Conservation (phyloP, 2,888 invertebrate species). For the Lottia scabra region DNA sequence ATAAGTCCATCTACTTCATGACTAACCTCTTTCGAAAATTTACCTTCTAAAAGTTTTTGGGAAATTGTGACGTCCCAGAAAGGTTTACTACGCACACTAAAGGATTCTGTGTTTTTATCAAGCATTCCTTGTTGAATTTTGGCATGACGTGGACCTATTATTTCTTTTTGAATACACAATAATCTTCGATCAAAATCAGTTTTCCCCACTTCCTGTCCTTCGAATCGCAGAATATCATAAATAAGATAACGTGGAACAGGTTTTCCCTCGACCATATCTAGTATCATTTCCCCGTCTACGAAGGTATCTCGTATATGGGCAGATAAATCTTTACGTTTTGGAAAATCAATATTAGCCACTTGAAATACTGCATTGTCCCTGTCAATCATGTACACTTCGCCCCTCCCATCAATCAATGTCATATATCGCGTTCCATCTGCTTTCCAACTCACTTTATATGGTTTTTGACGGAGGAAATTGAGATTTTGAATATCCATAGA, state of each 20-base stretch:
- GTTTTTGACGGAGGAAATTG: constrained; percentile 79
- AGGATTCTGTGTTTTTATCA: constrained; percentile 84
- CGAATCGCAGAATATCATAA: constrained; percentile 91
- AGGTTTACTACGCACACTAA: constrained; percentile 89
- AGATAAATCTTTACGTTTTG: constrained; percentile 79
- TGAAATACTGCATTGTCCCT: constrained; percentile 91
- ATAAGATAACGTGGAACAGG: constrained; percentile 88
- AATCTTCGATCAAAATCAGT: constrained; percentile 83
- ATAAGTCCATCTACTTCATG: constrained; percentile 99
- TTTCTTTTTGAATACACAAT: constrained; percentile 77
- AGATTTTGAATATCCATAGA: constrained; percentile 93
- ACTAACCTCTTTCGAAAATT: constrained; percentile 84
- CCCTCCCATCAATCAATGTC: constrained; percentile 91
- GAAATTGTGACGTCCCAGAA: constrained; percentile 84
- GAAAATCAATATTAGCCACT: constrained; percentile 84
- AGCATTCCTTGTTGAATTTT: constrained; percentile 85
- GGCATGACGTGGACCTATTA: constrained; percentile 75
- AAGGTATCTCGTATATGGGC: constrained; percentile 84
- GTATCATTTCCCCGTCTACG: constrained; percentile 97
- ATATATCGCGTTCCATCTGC: constrained; percentile 98
- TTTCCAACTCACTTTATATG: constrained; percentile 98
- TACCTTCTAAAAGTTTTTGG: constrained; percentile 75
- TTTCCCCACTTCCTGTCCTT: constrained; percentile 82
- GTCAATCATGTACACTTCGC: constrained; percentile 93
- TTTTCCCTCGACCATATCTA: constrained; percentile 81